A percentile compares a stretch with the other conserved stretches of the same genome.
Evolutionary conservation across 2,888 invertebrate genomes (phyloP).

Genomic region (Oasisia sp.): DNA sequence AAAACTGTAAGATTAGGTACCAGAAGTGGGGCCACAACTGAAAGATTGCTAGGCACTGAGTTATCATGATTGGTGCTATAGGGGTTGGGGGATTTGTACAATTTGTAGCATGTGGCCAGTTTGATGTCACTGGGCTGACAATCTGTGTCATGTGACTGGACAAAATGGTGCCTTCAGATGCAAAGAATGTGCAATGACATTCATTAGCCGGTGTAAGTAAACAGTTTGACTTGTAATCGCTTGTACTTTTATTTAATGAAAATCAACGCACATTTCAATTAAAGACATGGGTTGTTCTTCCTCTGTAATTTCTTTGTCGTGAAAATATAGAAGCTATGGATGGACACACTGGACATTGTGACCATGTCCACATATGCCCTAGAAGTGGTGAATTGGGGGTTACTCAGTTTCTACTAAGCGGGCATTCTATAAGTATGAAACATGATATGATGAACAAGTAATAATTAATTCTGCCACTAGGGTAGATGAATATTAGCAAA

Average conservation of each 20-base stretch:
- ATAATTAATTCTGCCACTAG: background rate
- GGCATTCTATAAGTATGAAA: background rate
- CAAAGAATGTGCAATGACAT: too few species aligned
- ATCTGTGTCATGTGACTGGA: background rate
- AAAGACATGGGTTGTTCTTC: background rate
- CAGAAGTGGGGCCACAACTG: background rate
- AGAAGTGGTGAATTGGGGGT: background rate
- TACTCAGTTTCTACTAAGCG: background rate
- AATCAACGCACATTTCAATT: background rate
- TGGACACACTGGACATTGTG: too few species aligned
- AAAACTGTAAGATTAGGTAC: background rate
- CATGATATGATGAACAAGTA: background rate
- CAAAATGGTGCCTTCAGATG: background rate
- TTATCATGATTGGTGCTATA: background rate
- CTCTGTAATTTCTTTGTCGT: background rate
- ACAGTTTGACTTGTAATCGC: too few species aligned
- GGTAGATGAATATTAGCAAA: background rate
- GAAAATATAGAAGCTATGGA: background rate
- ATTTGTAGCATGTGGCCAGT: background rate
- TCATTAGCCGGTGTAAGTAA: too few species aligned
- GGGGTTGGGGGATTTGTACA: background rate
- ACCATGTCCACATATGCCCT: too few species aligned
- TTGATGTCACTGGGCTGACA: background rate
- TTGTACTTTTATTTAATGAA: too few species aligned
- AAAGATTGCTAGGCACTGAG: background rate